Evolutionary conservation across 2,797 vertebrate species (phyloP).

Genomic region (Lutjanus campechanus): DNA sequence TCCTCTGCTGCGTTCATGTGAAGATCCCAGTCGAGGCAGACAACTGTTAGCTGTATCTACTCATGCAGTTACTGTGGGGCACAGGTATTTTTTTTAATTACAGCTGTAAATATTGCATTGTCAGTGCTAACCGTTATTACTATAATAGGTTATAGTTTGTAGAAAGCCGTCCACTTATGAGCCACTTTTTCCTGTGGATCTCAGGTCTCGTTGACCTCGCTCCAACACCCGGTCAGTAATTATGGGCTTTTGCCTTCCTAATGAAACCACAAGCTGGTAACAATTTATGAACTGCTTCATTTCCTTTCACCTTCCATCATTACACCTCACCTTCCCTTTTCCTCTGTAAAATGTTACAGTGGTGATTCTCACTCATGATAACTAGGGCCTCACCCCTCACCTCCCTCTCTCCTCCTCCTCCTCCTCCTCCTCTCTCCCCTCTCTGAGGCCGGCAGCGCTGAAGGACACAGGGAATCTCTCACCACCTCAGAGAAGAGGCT

Average conservation of each 20-base stretch:
- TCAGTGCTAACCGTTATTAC: conserved; percentile 31
- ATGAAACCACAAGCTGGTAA: conserved; percentile 72
- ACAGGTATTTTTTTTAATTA: conserved; percentile 27
- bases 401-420: conserved; percentile 33
- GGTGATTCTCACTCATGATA: conserved; percentile 56
- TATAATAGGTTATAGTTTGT: conserved; percentile 37
- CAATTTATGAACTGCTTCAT: conserved; percentile 56
- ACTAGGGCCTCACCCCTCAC: conserved; percentile 45
- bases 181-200: conserved; percentile 16
- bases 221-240: conserved; percentile 65
- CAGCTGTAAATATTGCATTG: conserved; percentile 32
- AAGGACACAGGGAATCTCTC: conserved; percentile 88
- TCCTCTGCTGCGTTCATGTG: conserved; percentile 13
- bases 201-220: conserved; percentile 55
- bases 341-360: conserved; percentile 36
- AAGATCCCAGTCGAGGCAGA: conserved; percentile 13
- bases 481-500: conserved; percentile 87
- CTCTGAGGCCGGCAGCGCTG: conserved; percentile 78
- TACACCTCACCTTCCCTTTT: conserved; percentile 52
- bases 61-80: conserved; percentile 4
- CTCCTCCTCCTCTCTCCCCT: conserved; percentile 28
- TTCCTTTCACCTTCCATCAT: conserved; percentile 65
- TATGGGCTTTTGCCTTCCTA: conserved; percentile 62
- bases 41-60: neutral
- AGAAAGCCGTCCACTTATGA: conserved; percentile 3